phyloP scores from a whole-genome alignment of 1,140 invertebrate species.

The Trachymyrmex septentrionalis region DNA sequence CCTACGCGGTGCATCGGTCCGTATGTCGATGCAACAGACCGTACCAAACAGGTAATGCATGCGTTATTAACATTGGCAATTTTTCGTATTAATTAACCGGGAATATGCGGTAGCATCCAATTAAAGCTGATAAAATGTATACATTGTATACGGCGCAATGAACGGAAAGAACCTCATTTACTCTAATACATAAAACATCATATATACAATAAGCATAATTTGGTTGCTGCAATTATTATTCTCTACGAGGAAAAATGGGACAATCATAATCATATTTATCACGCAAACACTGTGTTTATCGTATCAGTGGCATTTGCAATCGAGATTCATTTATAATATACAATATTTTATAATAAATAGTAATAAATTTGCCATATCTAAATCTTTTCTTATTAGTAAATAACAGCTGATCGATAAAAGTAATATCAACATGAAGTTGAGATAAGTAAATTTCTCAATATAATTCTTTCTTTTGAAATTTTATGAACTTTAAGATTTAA shows the following conservation, averaged over 20 bases:
- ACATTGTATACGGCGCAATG: slow-evolving; percentile 52
- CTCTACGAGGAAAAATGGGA: slow-evolving; percentile 28
- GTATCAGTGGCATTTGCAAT: background rate
- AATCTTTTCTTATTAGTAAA: background rate
- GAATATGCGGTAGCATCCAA: slow-evolving; percentile 74
- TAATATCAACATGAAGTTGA: background rate
- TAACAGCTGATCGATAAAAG: background rate
- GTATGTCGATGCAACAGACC: slow-evolving; percentile 67
- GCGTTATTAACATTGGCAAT: slow-evolving; percentile 78
- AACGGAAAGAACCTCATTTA: slow-evolving; percentile 69
- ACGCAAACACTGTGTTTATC: background rate
- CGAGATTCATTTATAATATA: background rate
- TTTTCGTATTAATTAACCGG: slow-evolving; percentile 79
- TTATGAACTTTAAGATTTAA: background rate
- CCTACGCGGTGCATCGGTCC: slow-evolving; percentile 69
- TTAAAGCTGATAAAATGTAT: slow-evolving; percentile 77
- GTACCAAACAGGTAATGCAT: slow-evolving; percentile 76
- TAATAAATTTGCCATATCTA: background rate
- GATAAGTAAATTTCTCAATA: background rate
- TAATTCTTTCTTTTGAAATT: background rate
- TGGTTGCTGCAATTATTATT: slow-evolving; percentile 8
- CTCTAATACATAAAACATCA: slow-evolving; percentile 72
- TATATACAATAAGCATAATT: slow-evolving; percentile 58
- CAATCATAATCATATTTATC: background rate
- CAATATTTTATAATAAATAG: background rate